Evolutionary conservation across 2,113 vertebrate genomes (phyloP).

Genomic region (Python bivittatus): DNA sequence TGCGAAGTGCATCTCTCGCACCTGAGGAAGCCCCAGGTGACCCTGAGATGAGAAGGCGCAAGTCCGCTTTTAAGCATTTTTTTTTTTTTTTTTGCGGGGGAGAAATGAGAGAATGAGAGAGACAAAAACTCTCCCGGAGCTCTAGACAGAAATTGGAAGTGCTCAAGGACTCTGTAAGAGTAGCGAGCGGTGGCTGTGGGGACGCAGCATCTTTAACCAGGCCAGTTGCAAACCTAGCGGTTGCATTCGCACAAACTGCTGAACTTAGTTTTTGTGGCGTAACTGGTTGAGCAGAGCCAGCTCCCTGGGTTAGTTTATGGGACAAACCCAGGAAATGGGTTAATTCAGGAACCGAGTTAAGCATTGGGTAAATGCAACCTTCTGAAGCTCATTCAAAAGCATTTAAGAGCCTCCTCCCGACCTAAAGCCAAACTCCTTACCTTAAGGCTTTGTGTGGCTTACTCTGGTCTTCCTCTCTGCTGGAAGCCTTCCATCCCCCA

Average conservation of each 20-base stretch:
- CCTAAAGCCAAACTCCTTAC: neutral
- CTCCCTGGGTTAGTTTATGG: neutral
- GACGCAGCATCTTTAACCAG: neutral
- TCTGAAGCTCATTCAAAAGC: neutral
- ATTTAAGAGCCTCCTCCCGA: neutral
- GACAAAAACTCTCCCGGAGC: neutral
- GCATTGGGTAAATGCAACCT: neutral
- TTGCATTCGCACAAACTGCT: neutral
- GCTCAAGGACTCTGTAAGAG: neutral
- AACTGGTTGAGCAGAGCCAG: neutral
- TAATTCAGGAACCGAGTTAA: neutral
- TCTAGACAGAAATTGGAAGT: neutral
- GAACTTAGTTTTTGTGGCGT: neutral
- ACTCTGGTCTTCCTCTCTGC: neutral
- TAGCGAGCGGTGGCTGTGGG: neutral
- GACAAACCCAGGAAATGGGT: neutral
- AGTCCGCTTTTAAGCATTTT: neutral
- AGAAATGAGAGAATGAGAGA: neutral
- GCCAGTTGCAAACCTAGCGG: neutral
- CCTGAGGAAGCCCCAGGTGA: neutral
- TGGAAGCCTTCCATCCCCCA: neutral
- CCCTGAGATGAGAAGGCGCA: neutral
- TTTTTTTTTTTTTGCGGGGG: too few species aligned
- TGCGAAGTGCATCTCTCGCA: neutral
- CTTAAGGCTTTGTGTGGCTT: neutral